A percentile compares a stretch with the other conserved stretches of the same genome.
phyloP scores from a whole-genome alignment of 2,888 invertebrate genomes.

The Macaria liturata region DNA sequence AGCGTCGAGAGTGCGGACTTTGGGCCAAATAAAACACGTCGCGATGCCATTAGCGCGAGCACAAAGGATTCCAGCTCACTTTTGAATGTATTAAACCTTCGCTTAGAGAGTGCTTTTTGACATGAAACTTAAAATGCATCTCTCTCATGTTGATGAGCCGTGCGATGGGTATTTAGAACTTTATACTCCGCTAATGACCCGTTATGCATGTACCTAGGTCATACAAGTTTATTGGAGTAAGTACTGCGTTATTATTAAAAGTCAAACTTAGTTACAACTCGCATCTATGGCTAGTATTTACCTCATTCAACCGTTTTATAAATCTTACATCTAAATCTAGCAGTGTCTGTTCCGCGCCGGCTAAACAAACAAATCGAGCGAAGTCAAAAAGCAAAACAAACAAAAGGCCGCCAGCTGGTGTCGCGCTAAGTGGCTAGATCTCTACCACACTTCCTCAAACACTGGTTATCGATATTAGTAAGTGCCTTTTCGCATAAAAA shows the following conservation, averaged over 20 bases:
- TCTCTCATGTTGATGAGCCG: constrained; percentile 9
- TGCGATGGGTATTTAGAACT: constrained; percentile 1
- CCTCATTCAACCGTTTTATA: too few species aligned
- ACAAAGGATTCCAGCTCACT: constrained; percentile 39
- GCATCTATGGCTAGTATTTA: too few species aligned
- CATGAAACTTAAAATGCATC: constrained; percentile 29
- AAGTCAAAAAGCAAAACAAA: constrained; percentile 3
- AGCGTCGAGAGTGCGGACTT: constrained; percentile 33
- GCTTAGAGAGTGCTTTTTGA: constrained; percentile 35
- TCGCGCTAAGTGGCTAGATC: constrained; percentile 15
- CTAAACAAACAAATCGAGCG: neutral
- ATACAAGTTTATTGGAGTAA: too few species aligned
- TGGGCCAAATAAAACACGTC: constrained; percentile 47
- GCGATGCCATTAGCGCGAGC: constrained; percentile 32
- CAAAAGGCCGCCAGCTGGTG: constrained; percentile 5
- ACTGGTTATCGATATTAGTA: constrained; percentile 33
- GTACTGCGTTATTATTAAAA: too few species aligned
- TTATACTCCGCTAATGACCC: constrained; percentile 1
- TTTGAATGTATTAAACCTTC: constrained; percentile 34
- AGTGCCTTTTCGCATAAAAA: constrained; percentile 49
- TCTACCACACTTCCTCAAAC: constrained; percentile 26
- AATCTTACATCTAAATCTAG: too few species aligned
- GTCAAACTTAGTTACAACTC: too few species aligned
- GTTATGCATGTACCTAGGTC: too few species aligned
- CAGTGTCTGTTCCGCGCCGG: neutral